Percentiles rank a stretch among this genome's conserved stretches.
Evolutionary conservation across 1,140 invertebrate genomes (phyloP).

Genomic region (Agrypnia vestita): DNA sequence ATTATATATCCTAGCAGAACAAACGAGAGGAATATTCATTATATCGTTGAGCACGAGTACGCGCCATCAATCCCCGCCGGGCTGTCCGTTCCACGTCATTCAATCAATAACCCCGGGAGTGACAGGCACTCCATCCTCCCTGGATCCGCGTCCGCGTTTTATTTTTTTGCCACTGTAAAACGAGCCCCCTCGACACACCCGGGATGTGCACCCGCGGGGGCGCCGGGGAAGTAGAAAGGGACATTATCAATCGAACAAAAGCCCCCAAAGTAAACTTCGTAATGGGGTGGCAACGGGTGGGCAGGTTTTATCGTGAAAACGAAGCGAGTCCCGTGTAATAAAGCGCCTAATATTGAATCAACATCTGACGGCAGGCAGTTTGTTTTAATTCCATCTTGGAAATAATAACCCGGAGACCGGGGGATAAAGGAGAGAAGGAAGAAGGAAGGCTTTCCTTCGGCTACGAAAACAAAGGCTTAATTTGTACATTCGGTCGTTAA

Average conservation of each 20-base stretch:
- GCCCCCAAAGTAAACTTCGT: constrained; percentile 57
- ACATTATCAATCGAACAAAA: constrained; percentile 60
- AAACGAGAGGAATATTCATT: neutral
- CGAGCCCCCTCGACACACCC: constrained; percentile 31
- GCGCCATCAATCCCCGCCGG: constrained; percentile 30
- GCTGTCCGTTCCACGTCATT: constrained; percentile 43
- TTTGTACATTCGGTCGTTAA: constrained; percentile 47
- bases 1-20: constrained; percentile 6
- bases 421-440: neutral
- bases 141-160: constrained; percentile 18
- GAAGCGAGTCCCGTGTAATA: constrained; percentile 50
- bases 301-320: constrained; percentile 33
- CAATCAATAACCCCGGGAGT: constrained; percentile 57
- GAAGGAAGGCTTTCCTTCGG: neutral
- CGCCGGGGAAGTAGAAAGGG: constrained; percentile 41
- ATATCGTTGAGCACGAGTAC: constrained; percentile 5
- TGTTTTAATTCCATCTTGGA: constrained; percentile 58
- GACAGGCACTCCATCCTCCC: constrained; percentile 48
- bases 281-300: constrained; percentile 26
- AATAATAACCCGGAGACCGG: constrained; percentile 50
- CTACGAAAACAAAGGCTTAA: constrained; percentile 41
- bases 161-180: constrained; percentile 39
- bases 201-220: constrained; percentile 21
- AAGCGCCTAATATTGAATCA: constrained; percentile 59
- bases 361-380: constrained; percentile 58